Base-by-base conservation (phyloP, 2,888 invertebrate species). In the Drosophila kambysellisi region DNA sequence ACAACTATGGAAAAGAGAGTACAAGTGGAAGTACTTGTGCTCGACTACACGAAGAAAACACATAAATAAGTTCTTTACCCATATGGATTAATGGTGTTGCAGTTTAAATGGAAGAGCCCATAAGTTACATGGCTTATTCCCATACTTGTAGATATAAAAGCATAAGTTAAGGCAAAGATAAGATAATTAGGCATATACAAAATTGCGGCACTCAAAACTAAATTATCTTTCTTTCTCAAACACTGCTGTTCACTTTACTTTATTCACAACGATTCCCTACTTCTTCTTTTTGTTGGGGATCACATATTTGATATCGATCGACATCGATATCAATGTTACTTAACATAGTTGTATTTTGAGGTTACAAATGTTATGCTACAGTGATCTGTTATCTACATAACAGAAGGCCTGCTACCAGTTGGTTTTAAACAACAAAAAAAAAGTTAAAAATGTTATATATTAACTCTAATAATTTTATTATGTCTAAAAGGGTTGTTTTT, bases 51-150 rank as follows among this genome's bases (percentile, higher is more conserved):
- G 29, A 53, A 69, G 69, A 52, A 68, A 53, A 52, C 52, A 46
- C 62, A 74, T 60, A 79, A 67, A 79, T 76, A 74, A 43, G 39
- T 35, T 46, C 56, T 48, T 68, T 79, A 52, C 41, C 75, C 70
- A 74, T 50, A 53, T 46, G 68, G 37, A 76, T 68, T 68, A 63
- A 79, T 56, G 41, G 12, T 29, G 58, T 37, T 59, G 35, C 52
- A 37, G 41, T 48, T 17, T 56, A 63, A 39, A 15, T 20, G 25
- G 9, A 35, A 54, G 20, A 54, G 51, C 35, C 32, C 43, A 54
- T 74, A 37, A 50, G 62, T 25, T 70, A 37, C 25, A 57, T 57
- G 51, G 15, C 52, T n/a, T 43, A 32, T 25, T n/a, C 17, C 33
- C 30, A 25, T 30, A 30, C 11, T 39, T 35, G 25, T n/a, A 30